Percentiles rank a stretch among this genome's conserved stretches.
These are phyloP conservation scores for Pantherophis guttatus DNA, from an alignment of 2,113 vertebrate genomes.

Conservation along the genomic window DNA sequence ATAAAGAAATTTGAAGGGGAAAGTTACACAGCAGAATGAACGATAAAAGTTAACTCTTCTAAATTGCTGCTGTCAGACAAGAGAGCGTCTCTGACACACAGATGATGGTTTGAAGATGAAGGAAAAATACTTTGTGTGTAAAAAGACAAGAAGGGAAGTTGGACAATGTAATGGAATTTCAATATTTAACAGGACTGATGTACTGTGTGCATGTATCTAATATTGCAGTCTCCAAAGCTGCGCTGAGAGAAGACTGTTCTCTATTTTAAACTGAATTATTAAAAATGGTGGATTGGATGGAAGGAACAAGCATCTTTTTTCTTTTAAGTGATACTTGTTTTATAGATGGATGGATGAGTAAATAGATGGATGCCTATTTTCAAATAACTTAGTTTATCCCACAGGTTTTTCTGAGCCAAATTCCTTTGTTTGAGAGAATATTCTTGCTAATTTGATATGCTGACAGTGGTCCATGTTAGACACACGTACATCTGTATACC, in stretches of 20 bases:
- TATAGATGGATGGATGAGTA: background rate
- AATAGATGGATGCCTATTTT: background rate
- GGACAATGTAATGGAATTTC: constrained; percentile 48
- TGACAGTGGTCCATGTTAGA: background rate
- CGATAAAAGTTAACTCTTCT: constrained; percentile 80
- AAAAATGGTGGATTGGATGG: constrained; percentile 3
- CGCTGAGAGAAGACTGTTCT: constrained; percentile 47
- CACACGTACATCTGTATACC: background rate
- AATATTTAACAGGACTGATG: constrained; percentile 47
- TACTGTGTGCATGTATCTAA: constrained; percentile 42
- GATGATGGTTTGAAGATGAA: constrained; percentile 51
- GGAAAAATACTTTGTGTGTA: constrained; percentile 44
- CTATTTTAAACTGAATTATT: constrained; percentile 35
- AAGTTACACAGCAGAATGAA: constrained; percentile 77
- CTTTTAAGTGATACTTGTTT: constrained; percentile 1
- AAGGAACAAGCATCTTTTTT: background rate
- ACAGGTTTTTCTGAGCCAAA: constrained; percentile 4
- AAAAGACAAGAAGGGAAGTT: constrained; percentile 56
- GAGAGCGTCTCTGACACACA: constrained; percentile 63
- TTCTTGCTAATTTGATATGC: constrained; percentile 28
- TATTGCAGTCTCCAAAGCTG: constrained; percentile 36
- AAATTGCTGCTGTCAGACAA: constrained; percentile 73
- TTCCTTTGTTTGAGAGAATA: constrained; percentile 14
- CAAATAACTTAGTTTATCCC: background rate
- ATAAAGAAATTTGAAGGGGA: constrained; percentile 76